Evolutionary conservation across 2,888 invertebrate genomes (phyloP), one percentile per base, ranked within the genome.

Genomic region (Globia sparganii): DNA sequence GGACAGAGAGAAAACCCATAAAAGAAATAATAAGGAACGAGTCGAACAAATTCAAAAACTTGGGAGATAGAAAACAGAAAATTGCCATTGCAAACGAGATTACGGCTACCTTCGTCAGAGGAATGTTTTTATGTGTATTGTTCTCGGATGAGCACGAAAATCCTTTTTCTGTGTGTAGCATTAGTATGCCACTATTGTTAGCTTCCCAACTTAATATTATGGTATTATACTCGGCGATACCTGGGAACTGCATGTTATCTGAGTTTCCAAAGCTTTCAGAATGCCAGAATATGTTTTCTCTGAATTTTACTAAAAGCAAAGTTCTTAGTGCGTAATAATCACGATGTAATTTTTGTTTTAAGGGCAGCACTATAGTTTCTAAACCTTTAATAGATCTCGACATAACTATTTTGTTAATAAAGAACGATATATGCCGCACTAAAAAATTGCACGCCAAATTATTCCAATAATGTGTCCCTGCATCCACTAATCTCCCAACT

Each of bases 71-170:
- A 58, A 68, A 75, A 84, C 77, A 82, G 77, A 85, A 80, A 72
- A 76, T 82, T 68, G 82, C 83, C 64, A 82, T 85, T 85, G 82
- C 68, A 85, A 85, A 82, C 71, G 61, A 85, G 86, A 82, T 82
- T 82, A 82, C 77, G 56, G 70, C 64, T 65, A 66, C 86, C 83
- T 83, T 70, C 78, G 82, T 82, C 82, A 83, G 56, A 58, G 5
- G 40, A 66, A 61, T 72, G 37, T 85, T 85, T 83, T 69, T 72
- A 77, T 66, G 69, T 49, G 71, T 77, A 77, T 73, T 82, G 86
- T 83, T 83, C 72, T 77, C 59, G 71, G 78, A 71, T 70, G 67
- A 83, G 72, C 69, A 85, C 69, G 61, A 37, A 82, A 85, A 82
- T 77, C 83, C 78, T 86, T 83, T 83, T 82, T 59, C 78, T 67